Evolutionary conservation across 2,888 invertebrate genomes (phyloP).

Genomic region (Pristionchus fissidentatus): DNA sequence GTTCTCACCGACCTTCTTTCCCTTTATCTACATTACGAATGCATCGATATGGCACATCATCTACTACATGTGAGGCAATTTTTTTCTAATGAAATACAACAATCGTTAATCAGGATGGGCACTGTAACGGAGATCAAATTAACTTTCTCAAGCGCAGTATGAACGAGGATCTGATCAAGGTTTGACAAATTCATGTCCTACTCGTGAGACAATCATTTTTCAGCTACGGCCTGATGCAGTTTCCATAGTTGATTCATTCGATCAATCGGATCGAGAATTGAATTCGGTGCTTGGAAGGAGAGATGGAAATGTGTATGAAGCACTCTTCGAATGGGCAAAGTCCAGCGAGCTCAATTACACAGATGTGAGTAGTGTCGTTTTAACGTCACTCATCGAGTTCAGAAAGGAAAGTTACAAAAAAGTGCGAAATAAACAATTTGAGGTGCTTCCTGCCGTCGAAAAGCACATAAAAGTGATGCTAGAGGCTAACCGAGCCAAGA

Average conservation of each 20-base stretch:
- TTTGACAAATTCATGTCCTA: background rate
- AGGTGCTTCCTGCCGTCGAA: constrained; percentile 37
- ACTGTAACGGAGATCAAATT: constrained; percentile 61
- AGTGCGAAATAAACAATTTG: no score
- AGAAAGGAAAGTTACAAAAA: background rate
- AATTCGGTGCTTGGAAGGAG: constrained; percentile 76
- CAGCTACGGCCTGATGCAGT: constrained; percentile 88
- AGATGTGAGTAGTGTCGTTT: no score
- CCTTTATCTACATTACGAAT: constrained; percentile 37
- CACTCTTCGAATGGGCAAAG: constrained; percentile 76
- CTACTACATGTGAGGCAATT: constrained; percentile 14
- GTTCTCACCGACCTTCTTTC: constrained; percentile 37
- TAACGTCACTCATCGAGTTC: no score
- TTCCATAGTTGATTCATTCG: constrained; percentile 91
- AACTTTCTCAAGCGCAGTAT: constrained; percentile 61
- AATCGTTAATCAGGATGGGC: constrained; percentile 59
- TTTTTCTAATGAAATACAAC: background rate
- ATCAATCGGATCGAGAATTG: constrained; percentile 78
- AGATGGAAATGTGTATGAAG: constrained; percentile 76
- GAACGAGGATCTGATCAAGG: constrained; percentile 77
- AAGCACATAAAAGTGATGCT: constrained; percentile 22
- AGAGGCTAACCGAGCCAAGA: constrained; percentile 45
- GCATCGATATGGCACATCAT: constrained; percentile 39
- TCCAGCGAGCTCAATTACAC: constrained; percentile 59
- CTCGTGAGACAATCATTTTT: background rate